A percentile compares a stretch with the other conserved stretches of the same genome.
These are phyloP conservation scores for Epinotia ramella DNA, from an alignment of 2,888 invertebrate genomes.

Conservation along the genomic window DNA sequence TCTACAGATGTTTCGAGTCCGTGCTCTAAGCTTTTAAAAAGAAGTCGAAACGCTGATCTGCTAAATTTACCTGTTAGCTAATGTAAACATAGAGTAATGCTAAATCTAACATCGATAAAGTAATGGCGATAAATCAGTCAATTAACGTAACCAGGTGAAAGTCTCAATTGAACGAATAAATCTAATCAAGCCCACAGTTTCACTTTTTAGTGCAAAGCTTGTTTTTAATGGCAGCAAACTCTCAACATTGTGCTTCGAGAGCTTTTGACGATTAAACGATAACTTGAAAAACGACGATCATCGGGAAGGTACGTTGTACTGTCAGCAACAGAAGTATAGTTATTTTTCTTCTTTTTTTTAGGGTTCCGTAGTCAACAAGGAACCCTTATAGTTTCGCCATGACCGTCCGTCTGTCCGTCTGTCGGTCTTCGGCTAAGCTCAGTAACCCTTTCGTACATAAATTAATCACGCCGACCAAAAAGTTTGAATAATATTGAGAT, in stretches of 20 bases:
- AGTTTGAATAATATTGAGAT: too few species aligned
- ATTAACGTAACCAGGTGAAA: slow-evolving; percentile 35
- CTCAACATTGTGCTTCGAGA: slow-evolving; percentile 15
- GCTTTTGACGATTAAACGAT: slow-evolving; percentile 10
- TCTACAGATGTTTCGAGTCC: too few species aligned
- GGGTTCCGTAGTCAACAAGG: too few species aligned
- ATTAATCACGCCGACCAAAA: too few species aligned
- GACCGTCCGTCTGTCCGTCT: too few species aligned
- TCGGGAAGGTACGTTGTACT: background rate
- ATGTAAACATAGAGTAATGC: background rate
- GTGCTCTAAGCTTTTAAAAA: background rate
- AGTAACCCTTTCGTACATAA: too few species aligned
- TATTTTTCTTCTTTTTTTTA: too few species aligned
- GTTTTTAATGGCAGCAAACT: slow-evolving; percentile 22
- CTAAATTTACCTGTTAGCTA: background rate
- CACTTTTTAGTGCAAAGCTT: slow-evolving; percentile 26
- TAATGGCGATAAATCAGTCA: slow-evolving; percentile 33
- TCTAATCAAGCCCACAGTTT: slow-evolving; percentile 33
- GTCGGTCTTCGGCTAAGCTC: too few species aligned
- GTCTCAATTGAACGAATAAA: slow-evolving; percentile 32
- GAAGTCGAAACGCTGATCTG: background rate
- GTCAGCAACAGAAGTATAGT: background rate
- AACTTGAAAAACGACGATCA: background rate
- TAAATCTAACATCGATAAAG: slow-evolving; percentile 21
- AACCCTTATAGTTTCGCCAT: too few species aligned